Percentiles rank a stretch among this genome's conserved stretches.
phyloP scores from a whole-genome alignment of 2,888 invertebrate species.

The Drosophila mayaguana region DNA sequence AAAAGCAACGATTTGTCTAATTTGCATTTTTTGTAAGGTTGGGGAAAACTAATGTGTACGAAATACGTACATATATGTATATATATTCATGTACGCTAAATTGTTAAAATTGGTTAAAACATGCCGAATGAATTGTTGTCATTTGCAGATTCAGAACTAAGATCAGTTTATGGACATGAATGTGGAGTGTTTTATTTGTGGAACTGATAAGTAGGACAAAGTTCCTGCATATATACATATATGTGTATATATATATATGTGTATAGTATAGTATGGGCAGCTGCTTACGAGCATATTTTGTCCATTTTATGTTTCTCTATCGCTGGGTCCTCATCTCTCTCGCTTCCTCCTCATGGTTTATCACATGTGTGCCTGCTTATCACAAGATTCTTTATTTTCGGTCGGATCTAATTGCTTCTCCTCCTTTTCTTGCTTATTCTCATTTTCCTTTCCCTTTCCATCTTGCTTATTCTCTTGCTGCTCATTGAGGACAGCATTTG shows the following conservation, averaged over 20 bases:
- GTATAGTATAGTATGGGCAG: neutral
- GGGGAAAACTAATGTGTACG: neutral
- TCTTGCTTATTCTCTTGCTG: neutral
- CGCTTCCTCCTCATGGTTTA: conserved; percentile 24
- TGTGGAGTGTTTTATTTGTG: conserved; percentile 38
- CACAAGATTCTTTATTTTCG: conserved; percentile 9
- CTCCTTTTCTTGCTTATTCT: neutral
- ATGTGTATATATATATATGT: too few species aligned
- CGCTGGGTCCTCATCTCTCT: conserved; percentile 1
- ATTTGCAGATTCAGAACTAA: neutral
- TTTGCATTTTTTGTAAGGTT: neutral
- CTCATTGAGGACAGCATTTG: neutral
- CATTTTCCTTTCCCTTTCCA: neutral
- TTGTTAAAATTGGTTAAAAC: too few species aligned
- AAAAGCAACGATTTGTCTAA: conserved; percentile 43
- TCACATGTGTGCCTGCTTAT: conserved; percentile 38
- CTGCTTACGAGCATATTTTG: conserved; percentile 23
- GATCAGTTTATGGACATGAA: conserved; percentile 8
- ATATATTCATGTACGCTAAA: too few species aligned
- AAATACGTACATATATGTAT: too few species aligned
- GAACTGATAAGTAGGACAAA: conserved; percentile 26
- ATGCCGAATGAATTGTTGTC: too few species aligned
- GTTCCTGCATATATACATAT: conserved; percentile 8
- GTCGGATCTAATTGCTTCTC: neutral
- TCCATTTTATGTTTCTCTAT: conserved; percentile 4